phyloP scores from a whole-genome alignment of 2,113 vertebrate genomes.

The Poecilia latipinna region DNA sequence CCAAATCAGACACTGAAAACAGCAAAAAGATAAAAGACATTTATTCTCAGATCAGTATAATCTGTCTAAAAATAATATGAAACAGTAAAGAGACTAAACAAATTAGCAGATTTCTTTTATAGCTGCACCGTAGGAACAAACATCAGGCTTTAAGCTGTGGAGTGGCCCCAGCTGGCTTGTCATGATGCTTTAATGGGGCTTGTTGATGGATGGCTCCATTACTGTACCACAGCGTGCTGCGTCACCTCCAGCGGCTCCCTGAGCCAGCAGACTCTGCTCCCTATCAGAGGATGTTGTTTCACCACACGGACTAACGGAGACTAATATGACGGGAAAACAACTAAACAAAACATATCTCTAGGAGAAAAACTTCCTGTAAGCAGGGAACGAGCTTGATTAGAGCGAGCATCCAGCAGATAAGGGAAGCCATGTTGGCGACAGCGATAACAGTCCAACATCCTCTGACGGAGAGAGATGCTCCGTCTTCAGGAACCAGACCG shows the following conservation, averaged over 20 bases:
- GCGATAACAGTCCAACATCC: conserved; percentile 40
- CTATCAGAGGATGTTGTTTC: conserved; percentile 55
- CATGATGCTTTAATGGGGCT: conserved; percentile 71
- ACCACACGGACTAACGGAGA: conserved; percentile 67
- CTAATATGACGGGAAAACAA: conserved; percentile 62
- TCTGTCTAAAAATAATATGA: background rate
- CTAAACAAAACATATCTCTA: conserved; percentile 65
- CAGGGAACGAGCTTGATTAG: conserved; percentile 59
- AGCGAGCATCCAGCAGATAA: conserved; percentile 37
- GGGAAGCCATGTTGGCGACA: conserved; percentile 41
- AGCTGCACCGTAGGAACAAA: conserved; percentile 55
- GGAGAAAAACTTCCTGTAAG: conserved; percentile 70
- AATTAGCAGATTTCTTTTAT: conserved; percentile 10
- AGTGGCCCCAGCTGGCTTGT: conserved; percentile 73
- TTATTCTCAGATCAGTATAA: background rate
- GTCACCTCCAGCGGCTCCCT: conserved; percentile 75
- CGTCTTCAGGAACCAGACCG: conserved; percentile 38
- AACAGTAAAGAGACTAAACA: conserved; percentile 1
- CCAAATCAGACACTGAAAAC: background rate
- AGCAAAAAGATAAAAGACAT: background rate
- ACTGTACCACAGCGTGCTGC: conserved; percentile 71
- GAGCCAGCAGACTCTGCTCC: conserved; percentile 27
- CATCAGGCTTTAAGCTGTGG: conserved; percentile 56
- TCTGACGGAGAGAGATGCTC: conserved; percentile 34
- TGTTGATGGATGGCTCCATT: conserved; percentile 80